Base-by-base conservation (phyloP, 2,113 vertebrate species). In the Planiliza haematocheilus region DNA sequence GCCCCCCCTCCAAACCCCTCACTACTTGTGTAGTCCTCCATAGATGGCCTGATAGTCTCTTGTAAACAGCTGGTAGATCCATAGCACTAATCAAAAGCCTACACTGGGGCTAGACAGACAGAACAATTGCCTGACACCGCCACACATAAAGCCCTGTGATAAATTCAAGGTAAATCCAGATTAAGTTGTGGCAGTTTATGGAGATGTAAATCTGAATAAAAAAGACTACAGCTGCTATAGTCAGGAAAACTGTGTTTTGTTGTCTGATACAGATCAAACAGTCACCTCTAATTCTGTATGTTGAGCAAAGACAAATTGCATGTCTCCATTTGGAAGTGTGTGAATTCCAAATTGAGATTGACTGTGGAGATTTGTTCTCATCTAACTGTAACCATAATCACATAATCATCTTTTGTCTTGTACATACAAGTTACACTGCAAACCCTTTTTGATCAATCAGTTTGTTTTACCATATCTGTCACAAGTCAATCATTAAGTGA, bases 21-120 rank as follows among this genome's bases (percentile, higher is more conserved):
- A 67, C 41, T 21, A 52, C 48, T 55, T 1, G 1, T 68, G 66
- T 12, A 61, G 65, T 67, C 49, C 39, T 75, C 58, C 78, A n/a
- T 70, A 74, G 63, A 82, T 70, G 76, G 11, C 58, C 51, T 53
- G 67, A 76, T 37, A 65, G 64, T 57, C 56, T 34, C 61, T 57
- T 52, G 66, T 77, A 77, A 63, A 85, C 87, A 85, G 74, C 73
- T 88, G 82, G 41, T 77, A 60, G n/a, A 78, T 74, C 20, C 62
- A 83, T 79, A 77, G 76, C 38, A 20, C 34, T 52, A n/a, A 79
- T 61, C 45, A 48, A 18, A 55, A 49, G 56, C 59, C 34, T 14
- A 57, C 70, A 13, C 11, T 17, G 41, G 39, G 6, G 30, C 63
- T 17, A 59, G 64, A 74, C 82, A 43, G 36, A 75, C 59, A 14